phyloP scores from a whole-genome alignment of 2,113 vertebrate species.

The Gallinago media region DNA sequence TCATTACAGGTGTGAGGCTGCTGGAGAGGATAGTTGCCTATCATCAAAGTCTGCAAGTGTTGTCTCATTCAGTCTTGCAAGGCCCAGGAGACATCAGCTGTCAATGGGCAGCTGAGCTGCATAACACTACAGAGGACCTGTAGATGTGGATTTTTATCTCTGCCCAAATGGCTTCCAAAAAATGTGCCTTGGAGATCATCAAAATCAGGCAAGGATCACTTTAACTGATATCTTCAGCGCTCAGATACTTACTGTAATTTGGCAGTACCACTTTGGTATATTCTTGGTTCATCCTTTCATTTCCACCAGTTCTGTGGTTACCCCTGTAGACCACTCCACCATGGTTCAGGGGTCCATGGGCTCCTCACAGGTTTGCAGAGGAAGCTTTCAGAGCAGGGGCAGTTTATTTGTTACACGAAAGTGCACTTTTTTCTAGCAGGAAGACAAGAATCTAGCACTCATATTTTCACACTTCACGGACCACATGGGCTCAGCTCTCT shows the following conservation, averaged over 20 bases:
- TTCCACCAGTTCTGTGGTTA: not conserved
- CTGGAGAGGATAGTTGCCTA: not conserved
- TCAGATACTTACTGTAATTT: not conserved
- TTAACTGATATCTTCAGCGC: not conserved
- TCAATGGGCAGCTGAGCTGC: not conserved
- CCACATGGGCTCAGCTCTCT: not conserved
- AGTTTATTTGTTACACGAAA: not conserved
- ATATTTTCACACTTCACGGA: not conserved
- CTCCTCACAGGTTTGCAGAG: not conserved
- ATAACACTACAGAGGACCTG: too few species aligned
- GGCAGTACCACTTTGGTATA: not conserved
- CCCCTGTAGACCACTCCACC: not conserved
- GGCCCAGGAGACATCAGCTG: not conserved
- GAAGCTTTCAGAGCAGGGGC: not conserved
- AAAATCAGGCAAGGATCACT: not conserved
- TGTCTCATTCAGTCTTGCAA: not conserved
- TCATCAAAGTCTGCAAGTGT: not conserved
- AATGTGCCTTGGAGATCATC: not conserved
- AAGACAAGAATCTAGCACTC: not conserved
- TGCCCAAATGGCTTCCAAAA: not conserved
- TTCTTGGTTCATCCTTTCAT: not conserved
- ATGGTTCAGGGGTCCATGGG: not conserved
- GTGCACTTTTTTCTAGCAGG: not conserved
- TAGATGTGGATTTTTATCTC: not conserved
- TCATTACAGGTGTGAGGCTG: not conserved